A percentile compares a stretch with the other conserved stretches of the same genome.
phyloP scores from a whole-genome alignment of 2,113 vertebrate genomes.

The Columbina picui region DNA sequence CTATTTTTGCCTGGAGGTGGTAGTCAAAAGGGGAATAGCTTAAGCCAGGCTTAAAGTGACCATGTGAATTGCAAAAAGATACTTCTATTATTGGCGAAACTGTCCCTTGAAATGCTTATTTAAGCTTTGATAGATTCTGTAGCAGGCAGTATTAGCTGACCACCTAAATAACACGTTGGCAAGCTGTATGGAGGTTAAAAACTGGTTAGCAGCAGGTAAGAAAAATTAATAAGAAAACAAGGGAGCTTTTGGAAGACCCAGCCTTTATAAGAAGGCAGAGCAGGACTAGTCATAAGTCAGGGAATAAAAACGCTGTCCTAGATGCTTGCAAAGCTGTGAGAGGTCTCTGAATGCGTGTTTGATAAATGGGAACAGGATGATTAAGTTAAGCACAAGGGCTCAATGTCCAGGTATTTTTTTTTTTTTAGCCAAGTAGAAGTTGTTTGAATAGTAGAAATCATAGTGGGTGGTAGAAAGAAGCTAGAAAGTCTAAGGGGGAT shows the following conservation, averaged over 20 bases:
- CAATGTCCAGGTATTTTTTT: not conserved
- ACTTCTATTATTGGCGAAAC: not conserved
- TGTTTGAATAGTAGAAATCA: not conserved
- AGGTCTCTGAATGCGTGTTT: not conserved
- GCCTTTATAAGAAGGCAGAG: not conserved
- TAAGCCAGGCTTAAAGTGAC: not conserved
- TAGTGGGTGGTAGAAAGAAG: not conserved
- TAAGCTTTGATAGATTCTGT: not conserved
- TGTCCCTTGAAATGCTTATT: not conserved
- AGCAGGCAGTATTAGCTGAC: not conserved
- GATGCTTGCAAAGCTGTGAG: not conserved
- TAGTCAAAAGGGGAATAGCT: not conserved
- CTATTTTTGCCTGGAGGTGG: not conserved
- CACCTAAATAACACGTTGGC: not conserved
- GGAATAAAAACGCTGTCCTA: not conserved
- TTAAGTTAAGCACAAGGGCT: not conserved
- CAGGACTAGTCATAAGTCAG: not conserved
- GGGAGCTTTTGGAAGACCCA: not conserved
- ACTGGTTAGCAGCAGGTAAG: not conserved
- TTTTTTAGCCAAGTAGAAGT: not conserved
- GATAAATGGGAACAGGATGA: not conserved
- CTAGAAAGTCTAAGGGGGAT: not conserved
- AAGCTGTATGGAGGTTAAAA: not conserved
- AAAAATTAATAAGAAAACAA: rapidly evolving
- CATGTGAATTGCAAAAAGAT: not conserved